phyloP scores from a whole-genome alignment of 2,888 invertebrate genomes.

The Dicranocentrus wangi region DNA sequence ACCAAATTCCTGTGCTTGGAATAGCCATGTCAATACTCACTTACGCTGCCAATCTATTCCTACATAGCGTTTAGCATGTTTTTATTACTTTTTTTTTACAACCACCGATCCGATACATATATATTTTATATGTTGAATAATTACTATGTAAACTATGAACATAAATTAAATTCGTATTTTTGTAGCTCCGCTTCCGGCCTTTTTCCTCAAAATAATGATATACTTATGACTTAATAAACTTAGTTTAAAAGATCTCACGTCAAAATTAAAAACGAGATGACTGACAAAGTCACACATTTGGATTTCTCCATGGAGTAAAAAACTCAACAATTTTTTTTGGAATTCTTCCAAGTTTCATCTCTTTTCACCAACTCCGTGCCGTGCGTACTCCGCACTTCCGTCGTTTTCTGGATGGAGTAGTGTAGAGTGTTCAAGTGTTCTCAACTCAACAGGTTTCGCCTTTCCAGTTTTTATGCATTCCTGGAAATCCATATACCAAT shows the following conservation, averaged over 20 bases:
- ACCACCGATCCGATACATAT: conserved; percentile 1
- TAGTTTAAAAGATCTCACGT: conserved; percentile 19
- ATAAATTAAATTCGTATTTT: conserved; percentile 6
- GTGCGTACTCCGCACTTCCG: no score
- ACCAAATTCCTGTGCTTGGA: neutral
- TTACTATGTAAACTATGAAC: neutral
- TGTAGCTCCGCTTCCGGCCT: conserved; percentile 13
- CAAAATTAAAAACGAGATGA: no score
- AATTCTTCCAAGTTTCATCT: no score
- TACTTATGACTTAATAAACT: neutral
- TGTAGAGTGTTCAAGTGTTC: no score
- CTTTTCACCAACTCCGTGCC: no score
- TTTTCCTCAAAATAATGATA: conserved; percentile 4
- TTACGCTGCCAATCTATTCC: conserved; percentile 3
- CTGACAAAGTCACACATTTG: no score
- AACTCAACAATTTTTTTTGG: no score
- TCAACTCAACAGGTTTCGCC: no score
- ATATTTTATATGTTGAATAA: neutral
- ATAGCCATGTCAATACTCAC: conserved; percentile 14
- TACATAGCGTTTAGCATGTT: neutral
- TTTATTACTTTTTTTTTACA: conserved; percentile 8
- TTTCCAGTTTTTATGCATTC: no score
- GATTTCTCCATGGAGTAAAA: no score
- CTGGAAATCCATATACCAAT: no score
- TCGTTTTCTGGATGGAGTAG: no score